These are phyloP conservation scores for silkworm (Bombyx mori) DNA, from an alignment of 1,140 invertebrate genomes.

Conservation along the genomic window ASM3026992v2 NC_085129.1:19901501-19902000, in stretches of 20 bases:
- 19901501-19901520: conserved; percentile 78
- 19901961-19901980: conserved; percentile 76
- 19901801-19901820: conserved; percentile 10
- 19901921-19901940: conserved; percentile 80
- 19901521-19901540: conserved; percentile 76
- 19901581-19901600: conserved; percentile 78
- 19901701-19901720: neutral
- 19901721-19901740: no score
- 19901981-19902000: conserved; percentile 74
- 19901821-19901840: conserved; percentile 77
- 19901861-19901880: conserved; percentile 73
- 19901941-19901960: conserved; percentile 78
- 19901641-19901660: no score
- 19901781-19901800: neutral
- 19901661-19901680: neutral
- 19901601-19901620: neutral
- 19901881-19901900: conserved; percentile 80
- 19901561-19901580: conserved; percentile 74
- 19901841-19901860: conserved; percentile 75
- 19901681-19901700: neutral
- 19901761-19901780: neutral
- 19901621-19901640: no score
- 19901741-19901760: no score
- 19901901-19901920: conserved; percentile 74
- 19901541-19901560: conserved; percentile 76